Evolutionary conservation across 2,113 vertebrate species (phyloP), one percentile per base, ranked within the genome.

Genomic region (Hypocryptadius cinnamomeus): DNA sequence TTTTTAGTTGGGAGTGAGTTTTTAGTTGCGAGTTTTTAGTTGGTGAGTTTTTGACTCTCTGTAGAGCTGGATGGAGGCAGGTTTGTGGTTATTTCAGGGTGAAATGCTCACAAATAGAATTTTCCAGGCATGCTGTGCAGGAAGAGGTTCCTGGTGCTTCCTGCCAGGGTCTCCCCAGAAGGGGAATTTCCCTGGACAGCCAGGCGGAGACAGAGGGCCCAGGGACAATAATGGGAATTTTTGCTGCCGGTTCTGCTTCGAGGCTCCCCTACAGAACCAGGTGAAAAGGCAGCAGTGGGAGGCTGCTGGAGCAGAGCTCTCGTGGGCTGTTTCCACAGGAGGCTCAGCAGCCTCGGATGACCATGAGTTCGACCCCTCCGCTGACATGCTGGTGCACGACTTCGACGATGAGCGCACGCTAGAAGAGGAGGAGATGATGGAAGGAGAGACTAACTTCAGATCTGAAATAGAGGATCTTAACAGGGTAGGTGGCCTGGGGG

Each of bases 301-400:
- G 89, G 84, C 79, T 91, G 79, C 81, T 96, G 69, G 95, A 78
- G 85, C 95, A 72, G 97, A 90, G 83, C 31, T 94, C 48, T 68
- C 47, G 94, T 95, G 89, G 93, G 90, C 92, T 97, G 93, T 95
- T 97, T 87, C 95, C 92, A 79, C 78, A 98, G 98, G 98, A 97
- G 98, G 98, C 97, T 98, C 98, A 97, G 98, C 98, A 96, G 97
- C 97, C 97, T 98, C 98, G 73, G 99, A 98, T 91, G 99, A 99
- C 98, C 98, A 98, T 97, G 99, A 99, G 93, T 99, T 99, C 92
- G 99, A 99, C 97, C 99, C 99, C 77, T 98, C 99, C 64, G 99
- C 98, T 97, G 99, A 99, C 90, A 99, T 99, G 99, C 98, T 99
- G 84, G 98, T 99, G 94, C 99, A 99, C 95, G 99, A 99, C 97